Conservation (phyloP, 92 coral and sea anemone genomes). For the Plumapathes pennacea region DNA sequence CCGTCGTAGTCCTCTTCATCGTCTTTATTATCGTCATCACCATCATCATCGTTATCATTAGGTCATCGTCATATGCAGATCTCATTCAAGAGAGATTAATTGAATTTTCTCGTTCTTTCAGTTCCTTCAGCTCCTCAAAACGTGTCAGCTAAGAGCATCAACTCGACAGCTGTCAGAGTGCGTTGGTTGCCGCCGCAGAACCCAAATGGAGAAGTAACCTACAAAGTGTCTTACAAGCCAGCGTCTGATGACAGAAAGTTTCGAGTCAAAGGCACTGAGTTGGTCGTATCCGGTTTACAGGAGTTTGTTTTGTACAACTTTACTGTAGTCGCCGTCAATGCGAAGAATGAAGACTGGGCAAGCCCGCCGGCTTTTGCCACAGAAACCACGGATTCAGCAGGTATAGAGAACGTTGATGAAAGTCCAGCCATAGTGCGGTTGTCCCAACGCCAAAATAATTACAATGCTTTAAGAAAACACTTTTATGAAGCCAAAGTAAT, state of each 20-base stretch:
- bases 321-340: slow-evolving; percentile 44
- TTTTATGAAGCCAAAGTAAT: too few relatives aligned
- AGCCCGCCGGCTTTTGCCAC: slow-evolving; percentile 16
- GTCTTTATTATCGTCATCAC: too few relatives aligned
- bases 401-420: too few relatives aligned
- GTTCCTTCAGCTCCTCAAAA: slow-evolving; percentile 62
- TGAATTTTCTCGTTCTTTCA: slow-evolving; percentile 2
- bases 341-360: slow-evolving; percentile 15
- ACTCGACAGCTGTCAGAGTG: slow-evolving; percentile 43
- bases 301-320: slow-evolving; percentile 41
- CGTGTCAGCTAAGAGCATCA: slow-evolving; percentile 35
- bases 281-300: slow-evolving; percentile 28
- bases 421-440: too few relatives aligned
- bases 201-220: slow-evolving; percentile 59
- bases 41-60: too few relatives aligned
- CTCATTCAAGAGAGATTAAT: background rate
- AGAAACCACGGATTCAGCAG: slow-evolving; percentile 40
- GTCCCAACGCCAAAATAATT: too few relatives aligned
- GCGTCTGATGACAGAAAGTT: slow-evolving; percentile 4
- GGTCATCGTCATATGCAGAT: background rate
- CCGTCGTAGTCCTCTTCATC: too few relatives aligned
- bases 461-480: too few relatives aligned
- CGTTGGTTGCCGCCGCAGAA: slow-evolving; percentile 47
- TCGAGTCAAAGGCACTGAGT: slow-evolving; percentile 23
- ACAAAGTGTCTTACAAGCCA: slow-evolving; percentile 22